Percentiles rank a stretch among this genome's conserved stretches.
These are phyloP conservation scores for Scophthalmus maximus DNA, from an alignment of 2,113 vertebrate genomes.

Conservation along the genomic window DNA sequence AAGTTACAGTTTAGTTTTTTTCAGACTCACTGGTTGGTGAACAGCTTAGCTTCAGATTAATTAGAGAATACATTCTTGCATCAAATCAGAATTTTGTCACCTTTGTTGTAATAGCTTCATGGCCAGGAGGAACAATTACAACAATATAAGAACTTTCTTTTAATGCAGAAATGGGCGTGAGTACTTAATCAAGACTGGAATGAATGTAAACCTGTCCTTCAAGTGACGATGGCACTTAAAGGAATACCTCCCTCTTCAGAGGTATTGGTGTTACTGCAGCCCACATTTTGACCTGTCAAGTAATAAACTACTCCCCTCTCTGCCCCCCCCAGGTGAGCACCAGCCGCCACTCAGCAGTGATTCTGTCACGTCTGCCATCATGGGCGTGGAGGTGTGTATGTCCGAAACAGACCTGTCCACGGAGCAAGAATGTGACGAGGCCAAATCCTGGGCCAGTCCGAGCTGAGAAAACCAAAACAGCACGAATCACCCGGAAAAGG, in stretches of 20 bases:
- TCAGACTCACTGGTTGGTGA: too few species aligned
- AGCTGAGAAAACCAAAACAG: constrained; percentile 59
- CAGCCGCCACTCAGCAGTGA: constrained; percentile 91
- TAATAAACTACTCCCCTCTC: neutral
- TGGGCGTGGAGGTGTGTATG: constrained; percentile 88
- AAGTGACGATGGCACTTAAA: too few species aligned
- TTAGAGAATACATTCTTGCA: too few species aligned
- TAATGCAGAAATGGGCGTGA: neutral
- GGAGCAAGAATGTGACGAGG: constrained; percentile 88
- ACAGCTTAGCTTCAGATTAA: too few species aligned
- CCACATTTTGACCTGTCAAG: neutral
- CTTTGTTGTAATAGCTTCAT: neutral
- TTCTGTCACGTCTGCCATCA: constrained; percentile 90
- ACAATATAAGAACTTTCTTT: neutral
- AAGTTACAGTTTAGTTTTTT: too few species aligned
- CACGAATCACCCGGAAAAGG: too few species aligned
- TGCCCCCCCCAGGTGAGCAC: constrained; percentile 86
- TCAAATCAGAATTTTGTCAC: neutral
- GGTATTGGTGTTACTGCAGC: neutral
- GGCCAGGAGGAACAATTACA: neutral
- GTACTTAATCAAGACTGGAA: neutral
- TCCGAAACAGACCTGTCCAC: constrained; percentile 90
- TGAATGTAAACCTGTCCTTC: neutral
- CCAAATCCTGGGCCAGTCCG: constrained; percentile 87
- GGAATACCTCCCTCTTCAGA: neutral